Evolutionary conservation across 2,888 invertebrate species (phyloP), one percentile per base, ranked within the genome.

Genomic region (Leptopilina syphax): DNA sequence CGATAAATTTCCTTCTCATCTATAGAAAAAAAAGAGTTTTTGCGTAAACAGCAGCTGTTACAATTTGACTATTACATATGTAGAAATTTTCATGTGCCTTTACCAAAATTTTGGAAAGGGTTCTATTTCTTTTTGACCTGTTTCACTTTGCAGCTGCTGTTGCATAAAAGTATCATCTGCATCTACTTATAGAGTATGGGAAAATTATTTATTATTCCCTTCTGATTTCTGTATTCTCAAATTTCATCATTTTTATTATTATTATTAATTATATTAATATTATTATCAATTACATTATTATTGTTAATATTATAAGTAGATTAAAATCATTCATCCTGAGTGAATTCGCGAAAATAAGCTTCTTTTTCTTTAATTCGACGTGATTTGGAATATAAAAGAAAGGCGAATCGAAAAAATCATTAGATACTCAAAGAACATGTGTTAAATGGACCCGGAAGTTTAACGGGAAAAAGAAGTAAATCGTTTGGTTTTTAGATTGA

Each of bases 91-190:
- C 50, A 50, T 70, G 57, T 4, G 34, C 34, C 44, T 47, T 78
- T 79, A 18, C 65, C 68, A 65, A 18, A 41, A 65, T 54, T 79
- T 79, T 68, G 76, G 76, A 81, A 84, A 87, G 83, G 85, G 83
- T 85, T 34, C 34, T 34, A 34, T 47, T 47, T 47, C 9, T 47
- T 50, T 50, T 86, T 85, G 85, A 88, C 86, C 87, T 88, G 85
- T 84, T 86, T 85, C 86, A 78, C 80, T 79, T 70, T 10, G 79
- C 79, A 79, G 85, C 88, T 88, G 88, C 89, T 88, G 88, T 70
- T 80, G 34, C 34, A 73, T 41, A 57, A 41, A 73, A 73, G n/a
- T 50, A 3, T 73, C 34, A 60, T 63, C 63, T 24, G 13, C 34
- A 57, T 57, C 18, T 60, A 3, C 60, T n/a, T n/a, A 13, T 60